A percentile compares a stretch with the other conserved stretches of the same genome.
These are phyloP conservation scores for Ranitomeya imitator DNA, from an alignment of 2,113 vertebrate species.

Conservation along the genomic window DNA sequence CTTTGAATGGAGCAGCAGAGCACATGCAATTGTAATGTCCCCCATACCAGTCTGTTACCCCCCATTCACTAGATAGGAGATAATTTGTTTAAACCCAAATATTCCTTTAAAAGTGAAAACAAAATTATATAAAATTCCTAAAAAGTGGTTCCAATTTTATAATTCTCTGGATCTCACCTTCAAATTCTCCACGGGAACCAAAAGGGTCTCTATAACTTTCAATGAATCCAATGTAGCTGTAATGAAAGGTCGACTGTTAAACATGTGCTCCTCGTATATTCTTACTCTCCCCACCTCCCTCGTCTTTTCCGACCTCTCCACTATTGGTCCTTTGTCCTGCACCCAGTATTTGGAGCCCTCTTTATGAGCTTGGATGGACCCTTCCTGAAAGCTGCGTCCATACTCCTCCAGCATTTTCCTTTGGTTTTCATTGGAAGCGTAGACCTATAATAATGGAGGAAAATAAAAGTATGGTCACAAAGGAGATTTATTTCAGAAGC, in stretches of 20 bases:
- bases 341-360: constrained; percentile 90
- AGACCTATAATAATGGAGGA: constrained; percentile 64
- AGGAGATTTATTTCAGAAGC: no score
- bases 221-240: constrained; percentile 91
- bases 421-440: constrained; percentile 84
- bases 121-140: no score
- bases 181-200: constrained; percentile 91
- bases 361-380: constrained; percentile 86
- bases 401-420: constrained; percentile 84
- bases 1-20: no score
- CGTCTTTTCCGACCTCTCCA: constrained; percentile 79
- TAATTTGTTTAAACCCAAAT: no score
- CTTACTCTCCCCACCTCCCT: background rate
- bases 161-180: constrained; percentile 72
- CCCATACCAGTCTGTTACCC: no score
- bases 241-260: constrained; percentile 15
- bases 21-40: no score
- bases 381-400: constrained; percentile 79
- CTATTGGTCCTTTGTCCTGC: constrained; percentile 89
- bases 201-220: constrained; percentile 93
- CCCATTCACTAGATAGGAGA: no score
- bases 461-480: background rate
- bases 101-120: no score
- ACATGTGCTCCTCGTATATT: background rate
- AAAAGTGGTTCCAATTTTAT: background rate